Evolutionary conservation across 2,113 vertebrate species (phyloP).

Genomic region (Saccopteryx bilineata): DNA sequence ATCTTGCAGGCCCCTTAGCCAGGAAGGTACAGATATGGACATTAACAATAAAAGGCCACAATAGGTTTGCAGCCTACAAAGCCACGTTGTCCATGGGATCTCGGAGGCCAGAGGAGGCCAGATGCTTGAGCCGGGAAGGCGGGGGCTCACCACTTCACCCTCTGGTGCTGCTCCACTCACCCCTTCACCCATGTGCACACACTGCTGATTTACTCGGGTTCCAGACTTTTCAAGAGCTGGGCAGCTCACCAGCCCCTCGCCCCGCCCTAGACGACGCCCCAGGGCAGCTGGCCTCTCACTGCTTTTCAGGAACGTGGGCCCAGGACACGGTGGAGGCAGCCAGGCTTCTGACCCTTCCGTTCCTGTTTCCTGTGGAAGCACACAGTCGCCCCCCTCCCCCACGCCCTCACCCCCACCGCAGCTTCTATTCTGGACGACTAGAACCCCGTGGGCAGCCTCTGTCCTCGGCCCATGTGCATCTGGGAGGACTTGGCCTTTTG

Average conservation of each 20-base stretch:
- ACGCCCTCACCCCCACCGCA: neutral
- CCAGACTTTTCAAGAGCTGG: neutral
- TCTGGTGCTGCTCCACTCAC: neutral
- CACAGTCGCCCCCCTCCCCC: neutral
- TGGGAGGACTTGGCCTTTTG: neutral
- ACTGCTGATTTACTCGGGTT: neutral
- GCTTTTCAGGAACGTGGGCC: neutral
- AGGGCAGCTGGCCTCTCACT: neutral
- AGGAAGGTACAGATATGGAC: neutral
- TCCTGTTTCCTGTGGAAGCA: constrained; percentile 34
- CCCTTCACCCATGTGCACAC: neutral
- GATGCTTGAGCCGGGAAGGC: neutral
- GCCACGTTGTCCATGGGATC: neutral
- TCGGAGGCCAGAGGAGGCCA: neutral
- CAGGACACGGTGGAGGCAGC: neutral
- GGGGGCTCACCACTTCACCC: neutral
- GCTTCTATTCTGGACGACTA: neutral
- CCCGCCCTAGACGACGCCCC: neutral
- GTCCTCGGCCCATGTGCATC: neutral
- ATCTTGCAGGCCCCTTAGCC: neutral
- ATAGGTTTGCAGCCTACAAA: neutral
- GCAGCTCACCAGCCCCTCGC: neutral
- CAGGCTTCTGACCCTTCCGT: neutral
- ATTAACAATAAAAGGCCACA: neutral
- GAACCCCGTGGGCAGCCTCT: neutral